Percentiles rank a stretch among this genome's conserved stretches.
Conservation (phyloP, 2,113 vertebrate species). For the Larimichthys crocea region DNA sequence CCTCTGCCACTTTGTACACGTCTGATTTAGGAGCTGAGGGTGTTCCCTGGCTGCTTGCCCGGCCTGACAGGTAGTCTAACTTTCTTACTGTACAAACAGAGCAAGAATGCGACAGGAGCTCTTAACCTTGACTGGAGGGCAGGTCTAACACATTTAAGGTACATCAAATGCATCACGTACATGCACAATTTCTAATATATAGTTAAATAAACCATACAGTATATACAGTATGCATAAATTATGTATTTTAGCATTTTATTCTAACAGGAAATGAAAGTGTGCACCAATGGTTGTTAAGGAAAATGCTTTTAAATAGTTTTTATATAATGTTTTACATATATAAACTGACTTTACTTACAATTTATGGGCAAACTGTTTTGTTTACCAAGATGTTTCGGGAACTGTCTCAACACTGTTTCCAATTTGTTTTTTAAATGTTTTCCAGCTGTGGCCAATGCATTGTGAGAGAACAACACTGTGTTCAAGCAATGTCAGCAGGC, state of each 20-base stretch:
- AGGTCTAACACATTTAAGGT: slow-evolving; percentile 9
- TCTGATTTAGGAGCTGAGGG: slow-evolving; percentile 60
- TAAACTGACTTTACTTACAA: neutral
- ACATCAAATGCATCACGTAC: neutral
- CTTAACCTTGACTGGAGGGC: slow-evolving; percentile 27
- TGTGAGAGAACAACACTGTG: neutral
- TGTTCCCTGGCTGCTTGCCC: slow-evolving; percentile 19
- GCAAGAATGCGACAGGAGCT: slow-evolving; percentile 49
- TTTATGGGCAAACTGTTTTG: neutral
- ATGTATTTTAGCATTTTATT: neutral
- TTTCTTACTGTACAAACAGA: slow-evolving; percentile 66
- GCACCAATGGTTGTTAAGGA: neutral
- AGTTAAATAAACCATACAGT: neutral
- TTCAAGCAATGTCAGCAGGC: neutral
- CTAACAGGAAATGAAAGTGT: neutral
- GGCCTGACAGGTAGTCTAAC: slow-evolving; percentile 46
- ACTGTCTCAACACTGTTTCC: neutral
- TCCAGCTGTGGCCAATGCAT: neutral
- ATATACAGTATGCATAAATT: neutral
- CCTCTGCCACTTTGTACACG: slow-evolving; percentile 41
- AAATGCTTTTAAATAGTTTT: neutral
- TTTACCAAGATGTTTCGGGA: slow-evolving; percentile 24
- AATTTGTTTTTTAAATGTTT: slow-evolving; percentile 13
- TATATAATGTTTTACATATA: slow-evolving; percentile 1
- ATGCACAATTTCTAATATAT: neutral